Percentiles rank a stretch among this genome's conserved stretches.
Conservation (phyloP, 2,113 vertebrate species). For the Lycocorax pyrrhopterus region DNA sequence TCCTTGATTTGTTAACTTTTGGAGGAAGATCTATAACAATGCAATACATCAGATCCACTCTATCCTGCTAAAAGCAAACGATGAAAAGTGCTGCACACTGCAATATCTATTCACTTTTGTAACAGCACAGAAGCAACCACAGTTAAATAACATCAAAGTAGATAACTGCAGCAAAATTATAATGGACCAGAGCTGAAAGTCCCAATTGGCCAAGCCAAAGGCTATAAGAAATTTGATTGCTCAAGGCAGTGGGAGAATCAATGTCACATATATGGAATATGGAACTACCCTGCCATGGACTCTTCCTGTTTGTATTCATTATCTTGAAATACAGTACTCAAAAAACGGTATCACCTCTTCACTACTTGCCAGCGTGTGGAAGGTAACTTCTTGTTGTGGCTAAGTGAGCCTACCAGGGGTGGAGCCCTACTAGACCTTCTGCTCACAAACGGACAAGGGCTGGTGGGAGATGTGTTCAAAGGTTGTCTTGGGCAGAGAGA, state of each 20-base stretch:
- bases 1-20: background rate
- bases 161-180: background rate
- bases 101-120: background rate
- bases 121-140: background rate
- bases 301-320: background rate
- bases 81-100: background rate
- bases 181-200: background rate
- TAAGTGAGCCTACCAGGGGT: background rate
- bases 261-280: background rate
- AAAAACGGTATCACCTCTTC: background rate
- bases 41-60: background rate
- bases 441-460: background rate
- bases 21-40: background rate
- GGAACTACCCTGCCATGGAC: background rate
- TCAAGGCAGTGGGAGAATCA: background rate
- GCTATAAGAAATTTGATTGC: background rate
- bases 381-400: background rate
- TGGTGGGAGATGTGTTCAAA: background rate
- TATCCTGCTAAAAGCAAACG: background rate
- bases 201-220: background rate
- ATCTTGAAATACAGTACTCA: background rate
- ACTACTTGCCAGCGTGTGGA: background rate
- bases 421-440: background rate
- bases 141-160: background rate
- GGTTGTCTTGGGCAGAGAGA: background rate